These are phyloP conservation scores for Gorsachius magnificus DNA, from an alignment of 2,797 vertebrate genomes.

Conservation along the genomic window DNA sequence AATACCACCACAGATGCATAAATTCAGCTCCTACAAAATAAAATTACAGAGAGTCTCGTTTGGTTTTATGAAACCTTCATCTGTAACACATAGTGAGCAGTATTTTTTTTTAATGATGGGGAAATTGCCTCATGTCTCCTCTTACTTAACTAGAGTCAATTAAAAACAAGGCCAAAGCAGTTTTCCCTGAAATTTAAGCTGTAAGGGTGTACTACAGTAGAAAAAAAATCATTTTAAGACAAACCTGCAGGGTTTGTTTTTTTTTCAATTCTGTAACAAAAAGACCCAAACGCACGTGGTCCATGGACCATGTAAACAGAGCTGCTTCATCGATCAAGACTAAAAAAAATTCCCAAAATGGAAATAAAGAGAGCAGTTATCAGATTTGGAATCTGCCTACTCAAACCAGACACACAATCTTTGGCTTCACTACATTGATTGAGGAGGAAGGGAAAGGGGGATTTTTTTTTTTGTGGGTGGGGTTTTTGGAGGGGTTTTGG, in stretches of 20 bases:
- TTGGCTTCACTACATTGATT: background rate
- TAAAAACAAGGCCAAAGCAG: background rate
- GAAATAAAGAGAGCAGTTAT: background rate
- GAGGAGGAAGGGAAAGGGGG: no score
- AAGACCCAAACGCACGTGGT: rapidly evolving
- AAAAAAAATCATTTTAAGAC: background rate
- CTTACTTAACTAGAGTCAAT: background rate
- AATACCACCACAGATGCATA: background rate
- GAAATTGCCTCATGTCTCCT: background rate
- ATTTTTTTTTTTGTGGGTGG: no score
- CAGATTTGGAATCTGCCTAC: background rate
- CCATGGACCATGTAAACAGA: background rate
- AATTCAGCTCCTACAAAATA: background rate
- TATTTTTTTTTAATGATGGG: background rate
- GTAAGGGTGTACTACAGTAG: background rate
- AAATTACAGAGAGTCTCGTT: background rate
- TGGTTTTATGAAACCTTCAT: background rate
- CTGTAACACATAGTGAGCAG: background rate
- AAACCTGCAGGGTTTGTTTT: no score
- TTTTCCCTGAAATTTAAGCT: background rate
- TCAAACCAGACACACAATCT: background rate
- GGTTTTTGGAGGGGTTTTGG: no score
- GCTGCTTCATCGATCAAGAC: background rate
- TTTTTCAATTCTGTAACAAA: no score
- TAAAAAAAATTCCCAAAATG: rapidly evolving